These are phyloP conservation scores for Stegostoma tigrinum DNA, from an alignment of 2,113 vertebrate genomes.

Conservation along the genomic window DNA sequence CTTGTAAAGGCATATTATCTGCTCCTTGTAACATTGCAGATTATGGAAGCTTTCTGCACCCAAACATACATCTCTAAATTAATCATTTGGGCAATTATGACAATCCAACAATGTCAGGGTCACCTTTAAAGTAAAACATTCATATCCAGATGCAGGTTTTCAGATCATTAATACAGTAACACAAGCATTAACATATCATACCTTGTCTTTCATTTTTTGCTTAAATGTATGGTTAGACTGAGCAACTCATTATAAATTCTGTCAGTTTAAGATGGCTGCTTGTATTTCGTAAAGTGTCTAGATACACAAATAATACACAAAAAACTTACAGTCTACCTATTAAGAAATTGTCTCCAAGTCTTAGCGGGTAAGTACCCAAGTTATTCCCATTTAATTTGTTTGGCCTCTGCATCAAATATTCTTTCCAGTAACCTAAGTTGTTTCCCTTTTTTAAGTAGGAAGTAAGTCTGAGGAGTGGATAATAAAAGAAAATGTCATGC, in stretches of 20 bases:
- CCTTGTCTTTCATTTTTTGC: not conserved
- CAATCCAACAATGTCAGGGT: not conserved
- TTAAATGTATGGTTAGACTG: not conserved
- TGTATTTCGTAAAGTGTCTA: not conserved
- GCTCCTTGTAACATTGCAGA: not conserved
- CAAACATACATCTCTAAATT: not conserved
- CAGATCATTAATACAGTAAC: not conserved
- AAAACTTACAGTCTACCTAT: not conserved
- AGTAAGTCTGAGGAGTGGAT: not conserved
- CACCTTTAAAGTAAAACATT: not conserved
- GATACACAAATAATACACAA: not conserved
- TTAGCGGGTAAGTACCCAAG: not conserved
- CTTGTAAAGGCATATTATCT: not conserved
- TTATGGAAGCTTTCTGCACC: not conserved
- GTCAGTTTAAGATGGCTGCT: not conserved
- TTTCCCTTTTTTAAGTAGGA: not conserved
- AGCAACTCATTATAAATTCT: not conserved
- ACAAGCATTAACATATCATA: too few relatives aligned
- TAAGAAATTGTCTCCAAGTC: not conserved
- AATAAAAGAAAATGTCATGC: not conserved
- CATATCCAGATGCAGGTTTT: not conserved
- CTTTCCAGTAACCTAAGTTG: not conserved
- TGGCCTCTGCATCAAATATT: not conserved
- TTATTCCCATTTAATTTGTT: not conserved
- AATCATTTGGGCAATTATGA: not conserved